Base-by-base conservation (phyloP, 2,888 invertebrate species). In the Ennomos fuscantarius region DNA sequence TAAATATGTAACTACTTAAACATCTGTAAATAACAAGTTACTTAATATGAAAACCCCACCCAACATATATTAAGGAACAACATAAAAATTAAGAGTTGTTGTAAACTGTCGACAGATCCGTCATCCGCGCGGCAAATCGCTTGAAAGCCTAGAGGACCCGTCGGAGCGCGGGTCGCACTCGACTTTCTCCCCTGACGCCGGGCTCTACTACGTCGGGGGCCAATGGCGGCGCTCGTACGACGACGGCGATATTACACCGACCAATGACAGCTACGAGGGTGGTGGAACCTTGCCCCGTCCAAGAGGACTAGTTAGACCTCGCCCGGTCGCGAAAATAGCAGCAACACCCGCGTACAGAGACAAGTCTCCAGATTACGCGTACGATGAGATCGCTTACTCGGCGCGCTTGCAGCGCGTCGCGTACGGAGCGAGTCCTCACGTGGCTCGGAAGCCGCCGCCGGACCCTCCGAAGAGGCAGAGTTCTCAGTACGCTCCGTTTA, bases 221-320 rank as follows among this genome's bases (percentile, higher is more conserved):
- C 93, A 94, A 64, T 96, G 95, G 96, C 93, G 95, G 74, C 93
- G 96, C 71, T 95, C 96, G 62, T 97, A 96, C 81, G 97, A 97
- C 82, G 97, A 97, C 79, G 97, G 97, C 12, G 97, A 98, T 83
- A 96, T 97, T 65, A 97, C 97, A 34, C 91, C 91, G 10, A 97
- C 97, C 44, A 97, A 97, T 79, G 97, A 97, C 65, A 80, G 82
- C 60, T 91, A 92, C 70, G 96, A 96, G 70, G 96, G 96, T 0
- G 96, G 96, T 1, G 97, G 97, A 8, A 98, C 98, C 0, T 84
- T 98, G 61, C 97, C 98, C 0, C 94, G 98, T 53, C 97, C 97
- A 5, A 93, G 97, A 64, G 96, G 96, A 0, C 90, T 96, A 10
- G 96, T 97, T 24, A 94, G 96, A 60, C 96, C 97, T 6, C 93